Evolutionary conservation across 2,888 invertebrate genomes (phyloP), one percentile per base, ranked within the genome.

Genomic region (Adela reaumurella): DNA sequence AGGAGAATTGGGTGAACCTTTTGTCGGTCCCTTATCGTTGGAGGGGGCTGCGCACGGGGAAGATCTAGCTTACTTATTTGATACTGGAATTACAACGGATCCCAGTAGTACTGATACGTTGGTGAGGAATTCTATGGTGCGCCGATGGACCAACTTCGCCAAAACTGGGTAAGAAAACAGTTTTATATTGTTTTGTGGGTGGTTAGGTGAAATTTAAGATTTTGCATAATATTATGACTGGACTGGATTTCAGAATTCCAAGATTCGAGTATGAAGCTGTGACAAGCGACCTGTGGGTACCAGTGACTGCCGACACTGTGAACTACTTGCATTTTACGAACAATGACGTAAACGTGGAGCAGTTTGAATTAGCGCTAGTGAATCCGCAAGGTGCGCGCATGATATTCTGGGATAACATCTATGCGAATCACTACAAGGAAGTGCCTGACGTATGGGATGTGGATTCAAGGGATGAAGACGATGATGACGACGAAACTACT

Each of bases 81-180:
- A 64, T 41, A 57, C 61, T 14, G 69, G 72, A 50, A 53, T 72
- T 19, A 41, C 57, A 3, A 46, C 55, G 1, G 51, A 56, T n/a
- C 49, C 49, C 3, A 48, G 51, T 17, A 52, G 56, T 35, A 46
- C 58, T 19, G 47, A 77, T 53, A 54, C 63, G 11, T 53, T 55
- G 2, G 56, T 77, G 41, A 61, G 62, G 29, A 62, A 73, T 8
- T 62, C 72, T 49, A 56, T 77, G 3, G 57, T 72, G 17, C 71
- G 74, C 51, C 62, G 77, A 14, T 77, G 76, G 76, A 70, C 71
- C 0, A 74, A 68, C 50, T 77, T 77, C 56, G 74, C 70, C 19
- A 74, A 66, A 59, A 60, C 57, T 47, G 68, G 71, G 77, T 77
- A 57, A 58, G 67, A 55, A 24, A 24, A 24, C 24, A 24, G 24